phyloP scores from a whole-genome alignment of 2,113 vertebrate species.

The Tenebrosternarchus preto region DNA sequence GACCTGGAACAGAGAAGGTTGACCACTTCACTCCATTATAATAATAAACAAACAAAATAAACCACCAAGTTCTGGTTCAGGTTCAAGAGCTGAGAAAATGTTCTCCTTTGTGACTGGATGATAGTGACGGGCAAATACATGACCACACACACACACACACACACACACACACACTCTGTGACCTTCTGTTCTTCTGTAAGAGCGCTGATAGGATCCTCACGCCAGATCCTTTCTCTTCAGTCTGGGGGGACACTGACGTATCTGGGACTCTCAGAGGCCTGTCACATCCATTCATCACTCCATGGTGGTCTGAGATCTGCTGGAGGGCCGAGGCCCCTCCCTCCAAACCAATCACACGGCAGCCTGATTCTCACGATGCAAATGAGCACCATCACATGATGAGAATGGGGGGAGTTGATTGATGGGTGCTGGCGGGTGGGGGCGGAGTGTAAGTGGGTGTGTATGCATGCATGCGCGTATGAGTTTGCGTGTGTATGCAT shows the following conservation, averaged over 20 bases:
- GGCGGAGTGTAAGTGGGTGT: too few species aligned
- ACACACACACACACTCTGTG: background rate
- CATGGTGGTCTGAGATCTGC: constrained; percentile 12
- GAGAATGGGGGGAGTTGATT: background rate
- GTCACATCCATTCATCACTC: constrained; percentile 46
- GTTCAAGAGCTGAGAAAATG: background rate
- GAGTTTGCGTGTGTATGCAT: background rate
- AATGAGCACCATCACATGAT: background rate
- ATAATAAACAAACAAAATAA: background rate
- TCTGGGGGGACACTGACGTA: constrained; percentile 7
- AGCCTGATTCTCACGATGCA: constrained; percentile 25
- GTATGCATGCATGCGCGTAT: background rate
- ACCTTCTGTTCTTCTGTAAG: background rate
- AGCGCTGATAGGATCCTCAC: constrained; percentile 15
- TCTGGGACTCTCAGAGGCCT: constrained; percentile 2
- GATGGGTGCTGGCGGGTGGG: background rate
- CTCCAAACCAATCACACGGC: constrained; percentile 10
- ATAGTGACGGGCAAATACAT: too few species aligned
- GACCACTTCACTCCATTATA: too few species aligned
- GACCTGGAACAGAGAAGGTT: too few species aligned
- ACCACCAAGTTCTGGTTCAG: background rate
- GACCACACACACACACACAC: too few species aligned
- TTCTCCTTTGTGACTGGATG: background rate
- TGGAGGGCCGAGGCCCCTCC: too few species aligned
- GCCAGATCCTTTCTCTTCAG: background rate